phyloP scores from a whole-genome alignment of 1,140 invertebrate genomes.

The Danaus melanippus region DNA sequence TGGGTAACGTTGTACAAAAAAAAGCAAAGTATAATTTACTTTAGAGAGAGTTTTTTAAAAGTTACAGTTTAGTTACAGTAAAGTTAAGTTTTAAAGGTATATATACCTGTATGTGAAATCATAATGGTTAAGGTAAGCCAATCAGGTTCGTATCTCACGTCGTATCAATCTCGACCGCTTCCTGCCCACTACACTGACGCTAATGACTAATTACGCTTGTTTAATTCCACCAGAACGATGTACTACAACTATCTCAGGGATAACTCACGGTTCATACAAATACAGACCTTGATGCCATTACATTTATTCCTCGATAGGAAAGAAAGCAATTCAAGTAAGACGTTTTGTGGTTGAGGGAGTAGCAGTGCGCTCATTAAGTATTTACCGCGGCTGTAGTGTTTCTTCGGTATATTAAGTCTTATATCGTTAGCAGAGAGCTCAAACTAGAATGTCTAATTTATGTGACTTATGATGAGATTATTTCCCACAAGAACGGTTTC shows the following conservation, averaged over 20 bases:
- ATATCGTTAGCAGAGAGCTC: slow-evolving; percentile 9
- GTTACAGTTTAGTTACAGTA: no score
- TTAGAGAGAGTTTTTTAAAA: no score
- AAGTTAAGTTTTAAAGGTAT: no score
- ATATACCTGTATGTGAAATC: no score
- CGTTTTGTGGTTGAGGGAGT: slow-evolving; percentile 26
- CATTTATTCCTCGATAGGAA: slow-evolving; percentile 7
- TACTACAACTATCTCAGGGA: slow-evolving; percentile 31
- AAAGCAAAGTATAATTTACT: no score
- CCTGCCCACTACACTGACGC: slow-evolving; percentile 50
- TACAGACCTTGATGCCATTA: slow-evolving; percentile 20
- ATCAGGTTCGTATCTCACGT: slow-evolving; percentile 36
- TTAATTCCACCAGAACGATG: slow-evolving; percentile 42
- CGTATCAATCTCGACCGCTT: slow-evolving; percentile 48
- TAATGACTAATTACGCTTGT: slow-evolving; percentile 64
- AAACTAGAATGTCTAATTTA: slow-evolving; percentile 16
- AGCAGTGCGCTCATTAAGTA: slow-evolving; percentile 52
- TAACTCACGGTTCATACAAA: slow-evolving; percentile 13
- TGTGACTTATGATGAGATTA: slow-evolving; percentile 20
- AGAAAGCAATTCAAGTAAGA: slow-evolving; percentile 24
- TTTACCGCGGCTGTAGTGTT: slow-evolving; percentile 36
- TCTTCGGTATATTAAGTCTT: slow-evolving; percentile 20
- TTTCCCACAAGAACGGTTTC: slow-evolving; percentile 31
- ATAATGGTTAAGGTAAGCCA: slow-evolving; percentile 25
- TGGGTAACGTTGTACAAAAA: no score